Evolutionary conservation across 2,888 invertebrate species (phyloP).

Genomic region (Papilio demoleus): DNA sequence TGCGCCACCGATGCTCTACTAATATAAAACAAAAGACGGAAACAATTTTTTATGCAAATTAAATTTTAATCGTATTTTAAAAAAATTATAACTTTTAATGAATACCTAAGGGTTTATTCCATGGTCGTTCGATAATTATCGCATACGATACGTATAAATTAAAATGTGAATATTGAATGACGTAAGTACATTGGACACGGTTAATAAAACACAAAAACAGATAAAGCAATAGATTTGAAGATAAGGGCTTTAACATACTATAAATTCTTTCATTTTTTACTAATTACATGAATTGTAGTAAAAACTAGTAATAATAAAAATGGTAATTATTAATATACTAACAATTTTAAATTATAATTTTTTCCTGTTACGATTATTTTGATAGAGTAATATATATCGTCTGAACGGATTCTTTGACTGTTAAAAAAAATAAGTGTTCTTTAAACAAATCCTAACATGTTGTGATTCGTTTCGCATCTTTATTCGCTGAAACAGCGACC

Average conservation of each 20-base stretch:
- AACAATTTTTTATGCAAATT: not conserved
- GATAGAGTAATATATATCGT: too few relatives aligned
- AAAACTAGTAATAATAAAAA: not conserved
- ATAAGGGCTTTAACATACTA: slow-evolving; percentile 15
- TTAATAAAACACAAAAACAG: slow-evolving; percentile 65
- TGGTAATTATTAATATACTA: not conserved
- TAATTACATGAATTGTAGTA: not conserved
- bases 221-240: slow-evolving; percentile 26
- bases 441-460: too few relatives aligned
- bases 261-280: not conserved
- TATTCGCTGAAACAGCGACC: too few relatives aligned
- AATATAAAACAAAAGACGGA: not conserved
- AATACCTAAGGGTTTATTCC: not conserved
- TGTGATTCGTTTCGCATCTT: too few relatives aligned
- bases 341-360: not conserved
- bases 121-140: slow-evolving; percentile 29
- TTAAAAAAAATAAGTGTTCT: too few relatives aligned
- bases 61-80: not conserved
- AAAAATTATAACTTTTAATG: not conserved
- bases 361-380: not conserved
- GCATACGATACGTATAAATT: slow-evolving; percentile 36
- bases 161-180: slow-evolving; percentile 29
- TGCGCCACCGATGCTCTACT: not conserved
- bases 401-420: too few relatives aligned
- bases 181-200: slow-evolving; percentile 61